A percentile compares a stretch with the other conserved stretches of the same genome.
phyloP scores from a whole-genome alignment of 2,797 vertebrate genomes.

The Eurystomus glaucurus region DNA sequence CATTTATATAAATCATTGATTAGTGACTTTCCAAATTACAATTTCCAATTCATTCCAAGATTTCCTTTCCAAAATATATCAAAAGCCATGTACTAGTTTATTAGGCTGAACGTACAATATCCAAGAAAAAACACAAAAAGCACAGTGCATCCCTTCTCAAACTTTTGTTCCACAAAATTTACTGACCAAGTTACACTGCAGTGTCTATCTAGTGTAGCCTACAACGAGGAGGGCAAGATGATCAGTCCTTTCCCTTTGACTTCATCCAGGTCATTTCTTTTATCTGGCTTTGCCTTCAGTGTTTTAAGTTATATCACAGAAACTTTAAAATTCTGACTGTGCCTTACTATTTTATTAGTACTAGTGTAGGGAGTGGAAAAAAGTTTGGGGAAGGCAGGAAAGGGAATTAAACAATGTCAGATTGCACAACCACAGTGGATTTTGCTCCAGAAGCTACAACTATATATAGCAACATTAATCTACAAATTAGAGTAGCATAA shows the following conservation, averaged over 20 bases:
- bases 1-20: neutral
- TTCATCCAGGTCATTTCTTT: neutral
- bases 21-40: neutral
- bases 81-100: neutral
- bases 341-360: neutral
- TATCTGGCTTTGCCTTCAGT: neutral
- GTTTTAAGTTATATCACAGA: neutral
- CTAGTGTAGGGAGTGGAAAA: accelerated
- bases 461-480: neutral
- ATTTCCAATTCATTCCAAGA: neutral
- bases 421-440: neutral
- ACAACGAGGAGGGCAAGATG: accelerated
- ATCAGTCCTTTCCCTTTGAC: neutral
- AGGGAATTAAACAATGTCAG: neutral
- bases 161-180: neutral
- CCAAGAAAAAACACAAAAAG: neutral
- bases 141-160: neutral
- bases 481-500: neutral
- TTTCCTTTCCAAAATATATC: neutral
- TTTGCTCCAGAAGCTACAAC: neutral
- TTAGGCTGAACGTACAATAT: neutral
- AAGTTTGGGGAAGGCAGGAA: neutral
- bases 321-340: neutral
- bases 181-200: neutral
- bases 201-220: neutral